phyloP scores from a whole-genome alignment of 2,113 vertebrate genomes.

The Hippocampus comes region DNA sequence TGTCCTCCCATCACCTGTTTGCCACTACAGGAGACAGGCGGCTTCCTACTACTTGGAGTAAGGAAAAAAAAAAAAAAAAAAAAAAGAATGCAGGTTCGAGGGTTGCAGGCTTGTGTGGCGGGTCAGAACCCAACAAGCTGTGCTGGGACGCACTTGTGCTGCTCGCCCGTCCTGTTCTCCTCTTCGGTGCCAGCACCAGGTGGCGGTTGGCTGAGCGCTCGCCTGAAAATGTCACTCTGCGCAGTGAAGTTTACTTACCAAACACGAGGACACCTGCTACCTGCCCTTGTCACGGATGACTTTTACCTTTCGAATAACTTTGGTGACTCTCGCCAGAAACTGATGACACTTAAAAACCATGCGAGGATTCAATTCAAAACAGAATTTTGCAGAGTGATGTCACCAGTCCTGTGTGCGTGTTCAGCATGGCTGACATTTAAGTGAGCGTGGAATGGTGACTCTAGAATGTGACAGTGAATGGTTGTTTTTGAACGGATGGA shows the following conservation, averaged over 20 bases:
- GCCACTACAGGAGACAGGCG: slow-evolving; percentile 36
- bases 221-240: slow-evolving; percentile 43
- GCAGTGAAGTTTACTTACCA: slow-evolving; percentile 53
- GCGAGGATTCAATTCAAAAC: neutral
- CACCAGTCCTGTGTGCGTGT: neutral
- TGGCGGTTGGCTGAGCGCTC: slow-evolving; percentile 61
- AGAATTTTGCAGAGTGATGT: neutral
- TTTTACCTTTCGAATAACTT: slow-evolving; percentile 69
- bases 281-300: slow-evolving; percentile 32
- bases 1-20: slow-evolving; percentile 46
- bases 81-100: slow-evolving; percentile 10
- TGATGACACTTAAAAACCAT: neutral
- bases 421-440: no score
- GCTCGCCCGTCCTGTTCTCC: slow-evolving; percentile 15
- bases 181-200: slow-evolving; percentile 57
- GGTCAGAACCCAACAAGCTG: slow-evolving; percentile 76
- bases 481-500: no score
- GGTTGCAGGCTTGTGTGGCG: slow-evolving; percentile 36
- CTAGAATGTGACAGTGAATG: neutral
- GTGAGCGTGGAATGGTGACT: neutral
- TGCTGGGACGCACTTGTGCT: slow-evolving; percentile 47
- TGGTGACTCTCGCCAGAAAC: slow-evolving; percentile 39
- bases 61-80: neutral
- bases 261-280: slow-evolving; percentile 47
- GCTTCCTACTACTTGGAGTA: slow-evolving; percentile 42